Conservation (phyloP, 2,113 vertebrate species). For the Lepus europaeus region DNA sequence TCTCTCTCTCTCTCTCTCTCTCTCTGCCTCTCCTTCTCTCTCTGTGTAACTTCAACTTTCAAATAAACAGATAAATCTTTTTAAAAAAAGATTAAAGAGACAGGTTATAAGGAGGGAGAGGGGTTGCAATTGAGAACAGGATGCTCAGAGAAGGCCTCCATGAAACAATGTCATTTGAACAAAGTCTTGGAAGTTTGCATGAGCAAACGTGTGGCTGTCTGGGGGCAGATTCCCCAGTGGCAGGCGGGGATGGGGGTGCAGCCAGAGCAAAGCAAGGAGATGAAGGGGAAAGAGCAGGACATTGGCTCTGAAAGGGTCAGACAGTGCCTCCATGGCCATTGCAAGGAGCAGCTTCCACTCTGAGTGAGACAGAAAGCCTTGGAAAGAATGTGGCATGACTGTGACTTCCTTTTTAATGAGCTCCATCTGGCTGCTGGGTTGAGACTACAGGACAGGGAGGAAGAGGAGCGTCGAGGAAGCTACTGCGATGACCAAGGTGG, state of each 20-base stretch:
- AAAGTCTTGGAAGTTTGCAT: not conserved
- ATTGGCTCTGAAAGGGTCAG: not conserved
- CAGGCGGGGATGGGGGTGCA: too few relatives aligned
- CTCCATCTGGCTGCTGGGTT: constrained; percentile 33
- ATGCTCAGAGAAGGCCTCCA: not conserved
- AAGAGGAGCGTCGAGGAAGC: not conserved
- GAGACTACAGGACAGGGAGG: not conserved
- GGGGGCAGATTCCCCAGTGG: not conserved
- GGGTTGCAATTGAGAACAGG: not conserved
- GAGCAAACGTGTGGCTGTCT: not conserved
- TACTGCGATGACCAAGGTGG: not conserved
- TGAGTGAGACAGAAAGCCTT: not conserved
- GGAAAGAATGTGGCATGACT: not conserved
- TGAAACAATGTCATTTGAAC: constrained; percentile 5
- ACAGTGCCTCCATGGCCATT: not conserved
- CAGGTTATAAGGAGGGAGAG: not conserved
- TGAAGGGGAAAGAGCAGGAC: not conserved
- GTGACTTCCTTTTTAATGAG: constrained; percentile 48
- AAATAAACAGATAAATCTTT: too few relatives aligned
- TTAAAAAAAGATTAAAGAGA: not conserved
- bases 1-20: too few relatives aligned
- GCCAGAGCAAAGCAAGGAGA: not conserved
- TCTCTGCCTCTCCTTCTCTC: too few relatives aligned
- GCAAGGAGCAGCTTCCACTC: not conserved
- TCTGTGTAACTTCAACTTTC: too few relatives aligned